Evolutionary conservation across 92 coral and sea anemone genomes (phyloP).

Genomic region (Epizoanthus scotinus): DNA sequence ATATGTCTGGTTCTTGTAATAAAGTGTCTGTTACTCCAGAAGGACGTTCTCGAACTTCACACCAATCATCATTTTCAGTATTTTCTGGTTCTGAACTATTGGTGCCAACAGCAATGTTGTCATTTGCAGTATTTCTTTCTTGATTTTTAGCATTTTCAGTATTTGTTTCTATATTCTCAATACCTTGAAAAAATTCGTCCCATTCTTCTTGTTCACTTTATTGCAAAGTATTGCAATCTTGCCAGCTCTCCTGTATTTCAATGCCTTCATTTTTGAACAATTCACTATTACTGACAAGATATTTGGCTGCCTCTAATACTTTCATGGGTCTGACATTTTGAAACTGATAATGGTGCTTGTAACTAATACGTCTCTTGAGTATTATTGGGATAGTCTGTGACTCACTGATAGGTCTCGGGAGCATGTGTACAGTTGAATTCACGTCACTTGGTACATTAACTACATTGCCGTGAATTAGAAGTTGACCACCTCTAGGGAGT

Average conservation of each 20-base stretch:
- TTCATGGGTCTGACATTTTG: constrained; percentile 46
- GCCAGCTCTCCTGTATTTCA: constrained; percentile 66
- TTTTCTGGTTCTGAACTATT: no score
- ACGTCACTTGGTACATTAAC: constrained; percentile 54
- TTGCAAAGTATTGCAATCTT: no score
- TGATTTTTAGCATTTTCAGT: no score
- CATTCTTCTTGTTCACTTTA: no score
- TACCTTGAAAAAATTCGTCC: no score
- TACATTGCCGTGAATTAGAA: constrained; percentile 43
- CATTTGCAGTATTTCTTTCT: no score
- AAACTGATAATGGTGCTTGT: constrained; percentile 36
- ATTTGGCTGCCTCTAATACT: constrained; percentile 23
- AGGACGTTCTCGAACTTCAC: constrained; percentile 66
- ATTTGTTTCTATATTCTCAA: no score
- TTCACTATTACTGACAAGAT: constrained; percentile 20
- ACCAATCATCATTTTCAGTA: constrained; percentile 55
- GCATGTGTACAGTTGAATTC: constrained; percentile 33
- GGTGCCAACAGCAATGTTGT: no score
- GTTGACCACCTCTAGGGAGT: constrained; percentile 44
- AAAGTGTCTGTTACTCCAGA: constrained; percentile 69
- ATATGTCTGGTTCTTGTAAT: constrained; percentile 58
- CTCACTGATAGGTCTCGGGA: constrained; percentile 44
- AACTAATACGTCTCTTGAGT: constrained; percentile 31
- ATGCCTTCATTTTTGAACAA: constrained; percentile 19
- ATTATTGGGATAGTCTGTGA: constrained; percentile 49